A percentile compares a stretch with the other conserved stretches of the same genome.
Evolutionary conservation across 2,888 invertebrate species (phyloP).

Genomic region (Achlya flavicornis): DNA sequence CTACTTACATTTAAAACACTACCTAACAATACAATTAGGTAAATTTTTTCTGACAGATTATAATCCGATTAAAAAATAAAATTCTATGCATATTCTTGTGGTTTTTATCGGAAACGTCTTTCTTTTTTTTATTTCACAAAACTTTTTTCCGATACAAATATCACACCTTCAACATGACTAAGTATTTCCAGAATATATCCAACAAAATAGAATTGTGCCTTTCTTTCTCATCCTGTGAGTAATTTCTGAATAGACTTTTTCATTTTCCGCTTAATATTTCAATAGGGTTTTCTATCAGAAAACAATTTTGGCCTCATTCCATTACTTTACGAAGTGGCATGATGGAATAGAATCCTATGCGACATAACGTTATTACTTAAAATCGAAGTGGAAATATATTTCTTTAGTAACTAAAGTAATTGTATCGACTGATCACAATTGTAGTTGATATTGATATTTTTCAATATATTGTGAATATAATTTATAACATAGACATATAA

Average conservation of each 20-base stretch:
- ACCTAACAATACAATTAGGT: background rate
- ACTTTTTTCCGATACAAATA: too few relatives aligned
- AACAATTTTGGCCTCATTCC: conserved; percentile 24
- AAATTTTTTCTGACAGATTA: too few relatives aligned
- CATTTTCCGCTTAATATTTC: conserved; percentile 18
- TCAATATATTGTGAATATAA: too few relatives aligned
- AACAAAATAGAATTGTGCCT: background rate
- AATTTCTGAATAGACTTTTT: conserved; percentile 14
- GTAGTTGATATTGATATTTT: background rate
- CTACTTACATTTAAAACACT: too few relatives aligned
- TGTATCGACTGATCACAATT: background rate
- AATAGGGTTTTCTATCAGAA: conserved; percentile 19
- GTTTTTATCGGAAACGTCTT: too few relatives aligned
- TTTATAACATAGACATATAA: too few relatives aligned
- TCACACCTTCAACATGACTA: too few relatives aligned
- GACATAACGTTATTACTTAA: background rate
- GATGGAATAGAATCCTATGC: background rate
- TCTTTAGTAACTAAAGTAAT: background rate
- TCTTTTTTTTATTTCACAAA: too few relatives aligned
- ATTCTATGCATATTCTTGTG: too few relatives aligned
- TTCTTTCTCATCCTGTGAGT: background rate
- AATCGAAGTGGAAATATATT: conserved; percentile 5
- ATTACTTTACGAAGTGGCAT: conserved; percentile 15
- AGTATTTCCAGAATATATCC: background rate
- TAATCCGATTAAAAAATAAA: too few relatives aligned